phyloP scores from a whole-genome alignment of 2,888 invertebrate species.

The Crematogaster levior region DNA sequence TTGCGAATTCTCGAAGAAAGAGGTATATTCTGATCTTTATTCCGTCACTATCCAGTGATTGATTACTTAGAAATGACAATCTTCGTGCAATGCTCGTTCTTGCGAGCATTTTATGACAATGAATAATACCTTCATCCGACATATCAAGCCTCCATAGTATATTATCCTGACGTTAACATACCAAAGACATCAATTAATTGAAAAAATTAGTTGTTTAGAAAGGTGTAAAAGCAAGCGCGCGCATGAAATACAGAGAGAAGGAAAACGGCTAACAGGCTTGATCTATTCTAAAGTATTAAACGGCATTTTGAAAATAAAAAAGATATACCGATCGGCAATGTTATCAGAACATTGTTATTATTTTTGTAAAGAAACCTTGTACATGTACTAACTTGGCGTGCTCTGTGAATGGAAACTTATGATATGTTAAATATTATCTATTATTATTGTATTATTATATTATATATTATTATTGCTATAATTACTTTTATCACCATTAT shows the following conservation, averaged over 20 bases:
- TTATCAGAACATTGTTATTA: conserved; percentile 83
- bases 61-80: conserved; percentile 23
- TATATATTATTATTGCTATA: conserved; percentile 68
- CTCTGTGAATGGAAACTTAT: conserved; percentile 83
- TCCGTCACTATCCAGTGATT: neutral
- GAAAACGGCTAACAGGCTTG: conserved; percentile 42
- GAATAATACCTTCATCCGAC: conserved; percentile 78
- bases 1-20: neutral
- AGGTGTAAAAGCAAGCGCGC: conserved; percentile 5
- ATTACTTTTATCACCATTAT: conserved; percentile 68
- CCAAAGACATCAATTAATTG: conserved; percentile 82
- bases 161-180: conserved; percentile 84
- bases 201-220: conserved; percentile 72
- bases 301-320: conserved; percentile 69
- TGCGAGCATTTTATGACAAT: conserved; percentile 72
- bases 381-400: conserved; percentile 83
- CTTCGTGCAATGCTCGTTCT: conserved; percentile 21
- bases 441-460: conserved; percentile 70
- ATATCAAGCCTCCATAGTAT: conserved; percentile 75
- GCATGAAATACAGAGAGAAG: conserved; percentile 21
- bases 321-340: conserved; percentile 79
- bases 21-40: neutral
- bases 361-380: conserved; percentile 83
- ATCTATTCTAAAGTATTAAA: conserved; percentile 69
- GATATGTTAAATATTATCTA: conserved; percentile 82